phyloP scores from a whole-genome alignment of 2,797 vertebrate species.

The Epinephelus malabaricus region DNA sequence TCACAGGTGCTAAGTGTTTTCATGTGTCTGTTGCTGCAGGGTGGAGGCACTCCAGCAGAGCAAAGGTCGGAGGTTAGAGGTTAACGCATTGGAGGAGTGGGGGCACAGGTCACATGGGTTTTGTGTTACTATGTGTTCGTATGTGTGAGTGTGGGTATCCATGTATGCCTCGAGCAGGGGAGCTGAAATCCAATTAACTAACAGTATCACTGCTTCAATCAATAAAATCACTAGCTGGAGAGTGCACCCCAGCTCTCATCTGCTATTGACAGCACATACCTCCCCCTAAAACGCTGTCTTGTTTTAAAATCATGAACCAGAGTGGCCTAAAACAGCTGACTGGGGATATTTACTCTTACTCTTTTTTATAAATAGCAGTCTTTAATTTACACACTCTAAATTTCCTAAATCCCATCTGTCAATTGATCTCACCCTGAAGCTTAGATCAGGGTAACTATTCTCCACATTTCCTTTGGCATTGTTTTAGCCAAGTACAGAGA shows the following conservation, averaged over 20 bases:
- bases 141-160: constrained; percentile 22
- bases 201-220: constrained; percentile 54
- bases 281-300: not conserved
- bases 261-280: not conserved
- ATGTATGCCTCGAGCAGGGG: constrained; percentile 18
- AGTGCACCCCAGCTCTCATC: constrained; percentile 15
- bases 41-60: constrained; percentile 22
- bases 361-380: not conserved
- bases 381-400: not conserved
- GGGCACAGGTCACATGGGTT: constrained; percentile 64
- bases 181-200: constrained; percentile 69
- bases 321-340: not conserved
- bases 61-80: constrained; percentile 64
- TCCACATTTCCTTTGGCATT: constrained; percentile 1
- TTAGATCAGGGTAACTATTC: not conserved
- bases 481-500: not conserved
- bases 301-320: constrained; percentile 13
- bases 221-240: constrained; percentile 55
- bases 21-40: constrained; percentile 41
- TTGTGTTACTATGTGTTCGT: constrained; percentile 47
- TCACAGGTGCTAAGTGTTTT: constrained; percentile 49
- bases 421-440: constrained; percentile 13
- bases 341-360: constrained; percentile 14
- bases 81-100: constrained; percentile 49
- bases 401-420: constrained; percentile 13